Evolutionary conservation across 2,888 invertebrate species (phyloP).

Genomic region (Acanthacorydalis orientalis): DNA sequence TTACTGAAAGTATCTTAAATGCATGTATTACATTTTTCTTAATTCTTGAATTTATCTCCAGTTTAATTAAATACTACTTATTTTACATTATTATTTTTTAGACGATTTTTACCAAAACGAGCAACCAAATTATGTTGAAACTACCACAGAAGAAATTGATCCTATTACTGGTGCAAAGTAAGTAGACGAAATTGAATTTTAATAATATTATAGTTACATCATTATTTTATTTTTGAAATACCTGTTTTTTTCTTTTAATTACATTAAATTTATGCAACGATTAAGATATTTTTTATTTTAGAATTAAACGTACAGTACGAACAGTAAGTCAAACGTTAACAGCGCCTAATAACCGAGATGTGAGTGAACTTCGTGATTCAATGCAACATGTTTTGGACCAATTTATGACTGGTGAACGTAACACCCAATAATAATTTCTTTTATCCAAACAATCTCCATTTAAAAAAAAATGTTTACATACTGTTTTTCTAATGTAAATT

Average conservation of each 20-base stretch:
- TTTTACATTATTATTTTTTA: slow-evolving; percentile 13
- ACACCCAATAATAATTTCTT: slow-evolving; percentile 20
- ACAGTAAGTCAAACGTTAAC: slow-evolving; percentile 26
- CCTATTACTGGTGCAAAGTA: slow-evolving; percentile 35
- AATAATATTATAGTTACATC: too few species aligned
- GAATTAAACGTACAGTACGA: slow-evolving; percentile 32
- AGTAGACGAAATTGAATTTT: slow-evolving; percentile 10
- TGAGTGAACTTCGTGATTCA: slow-evolving; percentile 28
- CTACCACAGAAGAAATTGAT: slow-evolving; percentile 30
- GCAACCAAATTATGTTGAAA: slow-evolving; percentile 34
- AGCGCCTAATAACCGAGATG: slow-evolving; percentile 15
- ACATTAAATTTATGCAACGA: too few species aligned
- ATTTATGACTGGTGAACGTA: slow-evolving; percentile 34
- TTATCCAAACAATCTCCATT: too few species aligned
- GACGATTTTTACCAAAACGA: slow-evolving; percentile 38
- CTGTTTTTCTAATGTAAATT: too few species aligned
- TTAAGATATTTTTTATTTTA: slow-evolving; percentile 14
- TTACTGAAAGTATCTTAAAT: too few species aligned
- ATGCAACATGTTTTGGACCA: slow-evolving; percentile 35
- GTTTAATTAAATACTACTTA: too few species aligned
- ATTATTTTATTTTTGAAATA: too few species aligned
- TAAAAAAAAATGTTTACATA: too few species aligned
- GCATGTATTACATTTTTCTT: too few species aligned
- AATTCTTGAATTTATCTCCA: too few species aligned
- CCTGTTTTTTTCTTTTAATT: background rate